A percentile compares a stretch with the other conserved stretches of the same genome.
Evolutionary conservation across 1,140 invertebrate species (phyloP).

Genomic region (Probaryconus sp.): DNA sequence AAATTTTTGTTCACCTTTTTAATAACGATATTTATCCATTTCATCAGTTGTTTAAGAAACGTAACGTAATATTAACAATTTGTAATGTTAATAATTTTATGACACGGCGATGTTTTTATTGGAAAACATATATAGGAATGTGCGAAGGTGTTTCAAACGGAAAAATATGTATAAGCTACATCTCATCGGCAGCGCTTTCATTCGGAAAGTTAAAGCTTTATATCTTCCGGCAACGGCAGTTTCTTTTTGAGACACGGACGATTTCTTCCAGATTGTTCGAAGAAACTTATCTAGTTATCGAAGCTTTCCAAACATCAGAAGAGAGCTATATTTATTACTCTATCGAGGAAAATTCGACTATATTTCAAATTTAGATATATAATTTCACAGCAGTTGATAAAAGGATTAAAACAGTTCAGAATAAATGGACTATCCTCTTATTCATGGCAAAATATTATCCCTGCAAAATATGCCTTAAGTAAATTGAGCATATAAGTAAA

Average conservation of each 20-base stretch:
- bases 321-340: conserved; percentile 55
- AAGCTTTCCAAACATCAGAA: conserved; percentile 50
- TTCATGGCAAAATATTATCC: not conserved
- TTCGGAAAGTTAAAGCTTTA: conserved; percentile 61
- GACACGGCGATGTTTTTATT: conserved; percentile 22
- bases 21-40: too few relatives aligned
- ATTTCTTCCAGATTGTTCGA: conserved; percentile 60
- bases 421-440: conserved; percentile 38
- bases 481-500: conserved; percentile 45
- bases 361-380: conserved; percentile 59
- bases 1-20: too few relatives aligned
- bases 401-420: conserved; percentile 28
- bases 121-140: conserved; percentile 16
- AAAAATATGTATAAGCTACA: conserved; percentile 60
- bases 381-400: conserved; percentile 51
- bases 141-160: conserved; percentile 33
- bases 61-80: too few relatives aligned
- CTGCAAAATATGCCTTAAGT: conserved; percentile 31
- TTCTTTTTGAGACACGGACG: conserved; percentile 57
- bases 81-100: too few relatives aligned
- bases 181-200: conserved; percentile 53
- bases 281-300: conserved; percentile 62
- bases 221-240: conserved; percentile 59
- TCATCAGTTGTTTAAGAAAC: too few relatives aligned
- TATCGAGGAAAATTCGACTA: conserved; percentile 46